phyloP scores from a whole-genome alignment of 92 coral and sea anemone genomes.

The Diadumene lineata region DNA sequence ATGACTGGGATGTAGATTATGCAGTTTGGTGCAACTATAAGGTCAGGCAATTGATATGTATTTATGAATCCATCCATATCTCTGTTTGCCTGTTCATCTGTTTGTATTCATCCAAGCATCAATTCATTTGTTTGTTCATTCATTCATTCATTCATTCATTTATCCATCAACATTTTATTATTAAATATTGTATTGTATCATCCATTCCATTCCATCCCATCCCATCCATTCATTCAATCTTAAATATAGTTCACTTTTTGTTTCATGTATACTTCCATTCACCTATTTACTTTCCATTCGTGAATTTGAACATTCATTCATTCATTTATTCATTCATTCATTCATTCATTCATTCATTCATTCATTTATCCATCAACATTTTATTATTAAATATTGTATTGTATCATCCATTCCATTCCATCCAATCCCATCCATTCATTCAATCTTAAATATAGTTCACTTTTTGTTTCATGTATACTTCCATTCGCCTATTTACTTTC shows the following conservation, averaged over 20 bases:
- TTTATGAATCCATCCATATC: background rate
- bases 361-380: too few relatives aligned
- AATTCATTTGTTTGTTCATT: background rate
- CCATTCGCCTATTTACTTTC: background rate
- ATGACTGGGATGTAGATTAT: slow-evolving; percentile 97
- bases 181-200: too few relatives aligned
- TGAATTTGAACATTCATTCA: too few relatives aligned
- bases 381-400: too few relatives aligned
- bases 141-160: background rate
- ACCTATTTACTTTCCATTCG: too few relatives aligned
- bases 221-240: too few relatives aligned
- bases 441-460: background rate
- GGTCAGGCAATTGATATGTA: slow-evolving; percentile 37
- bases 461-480: background rate
- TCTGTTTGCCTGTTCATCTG: background rate
- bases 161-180: too few relatives aligned
- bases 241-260: background rate
- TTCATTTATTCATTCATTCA: too few relatives aligned
- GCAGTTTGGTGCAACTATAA: slow-evolving; percentile 98
- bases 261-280: background rate
- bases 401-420: too few relatives aligned
- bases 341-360: too few relatives aligned
- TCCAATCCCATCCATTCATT: too few relatives aligned
- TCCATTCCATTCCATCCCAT: too few relatives aligned
- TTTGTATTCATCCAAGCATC: background rate